Conservation (phyloP, 2,113 vertebrate species). For the Murina feae region DNA sequence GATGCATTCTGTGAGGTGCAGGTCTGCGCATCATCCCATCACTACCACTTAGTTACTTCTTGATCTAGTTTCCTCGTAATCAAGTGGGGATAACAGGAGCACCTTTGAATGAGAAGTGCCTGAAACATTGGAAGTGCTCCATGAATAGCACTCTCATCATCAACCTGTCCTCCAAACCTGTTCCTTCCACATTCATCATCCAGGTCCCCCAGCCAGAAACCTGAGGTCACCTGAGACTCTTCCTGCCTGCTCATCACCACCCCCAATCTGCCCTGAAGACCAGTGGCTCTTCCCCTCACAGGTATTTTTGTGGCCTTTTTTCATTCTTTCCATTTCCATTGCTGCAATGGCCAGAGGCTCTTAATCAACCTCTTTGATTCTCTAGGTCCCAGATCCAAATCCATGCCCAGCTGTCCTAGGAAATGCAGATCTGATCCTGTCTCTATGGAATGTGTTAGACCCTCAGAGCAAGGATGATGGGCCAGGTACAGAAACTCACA, state of each 20-base stretch:
- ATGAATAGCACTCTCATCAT: not conserved
- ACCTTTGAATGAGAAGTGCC: not conserved
- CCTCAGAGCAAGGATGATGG: no score
- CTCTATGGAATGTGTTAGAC: not conserved
- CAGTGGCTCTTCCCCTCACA: not conserved
- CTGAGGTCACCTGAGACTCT: not conserved
- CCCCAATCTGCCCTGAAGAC: not conserved
- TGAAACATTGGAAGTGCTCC: not conserved
- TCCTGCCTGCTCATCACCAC: not conserved
- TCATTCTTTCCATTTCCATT: not conserved
- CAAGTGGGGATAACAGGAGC: not conserved
- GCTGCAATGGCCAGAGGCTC: not conserved
- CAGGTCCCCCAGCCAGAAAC: not conserved
- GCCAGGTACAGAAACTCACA: no score
- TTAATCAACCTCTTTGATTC: not conserved
- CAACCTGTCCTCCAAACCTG: not conserved
- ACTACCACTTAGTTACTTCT: not conserved
- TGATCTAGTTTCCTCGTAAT: not conserved
- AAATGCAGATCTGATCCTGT: not conserved
- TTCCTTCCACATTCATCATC: not conserved
- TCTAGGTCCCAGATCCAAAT: constrained; percentile 7
- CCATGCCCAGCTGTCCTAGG: not conserved
- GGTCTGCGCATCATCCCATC: not conserved
- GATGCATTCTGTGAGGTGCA: not conserved
- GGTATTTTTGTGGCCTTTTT: not conserved